Evolutionary conservation across 2,797 vertebrate species (phyloP).

Genomic region (Chiloscyllium punctatum): DNA sequence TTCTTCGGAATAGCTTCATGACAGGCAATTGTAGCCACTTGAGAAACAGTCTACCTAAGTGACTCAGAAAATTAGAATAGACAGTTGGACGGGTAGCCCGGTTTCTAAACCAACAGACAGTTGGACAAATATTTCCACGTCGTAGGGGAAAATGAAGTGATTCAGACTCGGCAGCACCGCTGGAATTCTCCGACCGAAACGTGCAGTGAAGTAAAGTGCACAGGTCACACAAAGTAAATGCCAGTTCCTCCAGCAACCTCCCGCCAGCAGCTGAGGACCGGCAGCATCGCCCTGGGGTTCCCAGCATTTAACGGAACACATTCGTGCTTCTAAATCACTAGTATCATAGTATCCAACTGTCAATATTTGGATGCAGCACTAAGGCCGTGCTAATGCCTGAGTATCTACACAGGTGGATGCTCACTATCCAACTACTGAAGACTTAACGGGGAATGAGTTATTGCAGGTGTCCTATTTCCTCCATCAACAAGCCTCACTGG

Average conservation of each 20-base stretch:
- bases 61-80: constrained; percentile 41
- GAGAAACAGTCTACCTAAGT: constrained; percentile 43
- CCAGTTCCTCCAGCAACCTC: background rate
- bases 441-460: background rate
- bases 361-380: too few species aligned
- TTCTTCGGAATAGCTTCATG: constrained; percentile 42
- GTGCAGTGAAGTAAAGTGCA: constrained; percentile 10
- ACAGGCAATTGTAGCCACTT: constrained; percentile 45
- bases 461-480: background rate
- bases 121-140: constrained; percentile 49
- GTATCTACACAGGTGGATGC: background rate
- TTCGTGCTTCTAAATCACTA: background rate
- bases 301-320: background rate
- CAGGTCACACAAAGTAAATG: constrained; percentile 28
- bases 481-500: background rate
- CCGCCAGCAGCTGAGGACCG: background rate
- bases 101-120: constrained; percentile 45
- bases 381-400: too few species aligned
- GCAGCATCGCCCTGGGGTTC: background rate
- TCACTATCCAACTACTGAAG: background rate
- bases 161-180: background rate
- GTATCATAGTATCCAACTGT: too few species aligned
- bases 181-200: constrained; percentile 28
- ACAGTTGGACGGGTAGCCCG: constrained; percentile 28
- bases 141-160: constrained; percentile 39